Evolutionary conservation across 1,140 invertebrate genomes (phyloP), one percentile per base, ranked within the genome.

Genomic region (Diuraphis noxia): DNA sequence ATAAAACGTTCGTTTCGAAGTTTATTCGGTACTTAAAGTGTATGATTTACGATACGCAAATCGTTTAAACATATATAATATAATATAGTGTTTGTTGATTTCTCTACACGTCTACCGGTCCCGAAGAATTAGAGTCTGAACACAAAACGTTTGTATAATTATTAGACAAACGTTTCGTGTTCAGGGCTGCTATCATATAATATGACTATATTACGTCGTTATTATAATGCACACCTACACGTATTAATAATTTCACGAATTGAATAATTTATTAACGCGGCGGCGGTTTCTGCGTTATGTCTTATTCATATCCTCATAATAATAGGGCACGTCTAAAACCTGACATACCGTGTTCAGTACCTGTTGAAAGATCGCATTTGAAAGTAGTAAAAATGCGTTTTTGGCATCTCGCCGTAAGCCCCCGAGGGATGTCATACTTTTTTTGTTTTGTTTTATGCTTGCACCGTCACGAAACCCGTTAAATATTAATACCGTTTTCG

Each of bases 401-500:
- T 56, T 77, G 34, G 30, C 38, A 43, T 40, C 63, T 21, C 25
- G 10, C 56, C 30, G 52, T 72, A 89, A 89, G 43, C 87, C 30
- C 63, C 40, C 40, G 6, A 9, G 88, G 88, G 88, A 90, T 40
- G n/a, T 79, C n/a, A 10, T 79, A 77, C n/a, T 7, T 36, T 77
- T 40, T 85, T n/a, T 86, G 46, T 86, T 46, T 49, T 86, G n/a
- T 77, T 49, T 30, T 79, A 46, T 41, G 56, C 34, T 40, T 25
- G 3, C 40, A 30, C 41, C 41, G 41, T 13, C n/a, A n/a, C 49
- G 43, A 43, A 90, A 43, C 41, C 41, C 72, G 41, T 77, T 90
- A 41, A 90, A 90, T 90, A 90, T 90, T 90, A 79, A 90, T 90
- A 46, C 30, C 21, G 63, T 79, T 52, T 86, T 86, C 85, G 5